These are phyloP conservation scores for Acanthacorydalis orientalis DNA, from an alignment of 2,888 invertebrate genomes.

Conservation along the genomic window DNA sequence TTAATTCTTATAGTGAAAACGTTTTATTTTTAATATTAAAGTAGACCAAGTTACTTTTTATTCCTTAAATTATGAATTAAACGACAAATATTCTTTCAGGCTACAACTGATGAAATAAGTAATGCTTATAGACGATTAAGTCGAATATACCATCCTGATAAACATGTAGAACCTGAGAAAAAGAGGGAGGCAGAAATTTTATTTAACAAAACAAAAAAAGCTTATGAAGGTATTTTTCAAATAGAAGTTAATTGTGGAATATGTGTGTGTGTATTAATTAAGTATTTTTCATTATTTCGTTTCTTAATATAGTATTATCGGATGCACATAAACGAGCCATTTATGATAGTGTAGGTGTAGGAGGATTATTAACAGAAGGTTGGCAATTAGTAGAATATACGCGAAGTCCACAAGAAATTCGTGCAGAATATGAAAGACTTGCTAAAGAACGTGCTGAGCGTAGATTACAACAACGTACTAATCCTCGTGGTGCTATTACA, in stretches of 20 bases:
- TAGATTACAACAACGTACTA: slow-evolving; percentile 73
- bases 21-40: too few species aligned
- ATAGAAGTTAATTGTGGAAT: not conserved
- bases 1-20: too few species aligned
- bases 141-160: slow-evolving; percentile 91
- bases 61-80: not conserved
- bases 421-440: slow-evolving; percentile 87
- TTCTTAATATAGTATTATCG: slow-evolving; percentile 48
- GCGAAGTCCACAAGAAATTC: slow-evolving; percentile 86
- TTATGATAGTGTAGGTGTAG: slow-evolving; percentile 79
- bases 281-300: slow-evolving; percentile 4
- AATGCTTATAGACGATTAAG: slow-evolving; percentile 85
- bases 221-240: slow-evolving; percentile 63
- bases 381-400: slow-evolving; percentile 89
- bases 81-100: slow-evolving; percentile 38
- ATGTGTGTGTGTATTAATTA: not conserved
- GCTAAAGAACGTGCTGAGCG: slow-evolving; percentile 76
- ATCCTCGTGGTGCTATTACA: slow-evolving; percentile 77
- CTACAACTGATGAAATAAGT: slow-evolving; percentile 80
- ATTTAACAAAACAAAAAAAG: slow-evolving; percentile 84
- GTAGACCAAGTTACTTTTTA: too few species aligned
- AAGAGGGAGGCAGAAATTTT: slow-evolving; percentile 82
- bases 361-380: slow-evolving; percentile 84
- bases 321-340: slow-evolving; percentile 90
- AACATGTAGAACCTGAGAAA: slow-evolving; percentile 67